These are phyloP conservation scores for Chaitophorus viminalis DNA, from an alignment of 2,888 invertebrate species.

Conservation along the genomic window DNA sequence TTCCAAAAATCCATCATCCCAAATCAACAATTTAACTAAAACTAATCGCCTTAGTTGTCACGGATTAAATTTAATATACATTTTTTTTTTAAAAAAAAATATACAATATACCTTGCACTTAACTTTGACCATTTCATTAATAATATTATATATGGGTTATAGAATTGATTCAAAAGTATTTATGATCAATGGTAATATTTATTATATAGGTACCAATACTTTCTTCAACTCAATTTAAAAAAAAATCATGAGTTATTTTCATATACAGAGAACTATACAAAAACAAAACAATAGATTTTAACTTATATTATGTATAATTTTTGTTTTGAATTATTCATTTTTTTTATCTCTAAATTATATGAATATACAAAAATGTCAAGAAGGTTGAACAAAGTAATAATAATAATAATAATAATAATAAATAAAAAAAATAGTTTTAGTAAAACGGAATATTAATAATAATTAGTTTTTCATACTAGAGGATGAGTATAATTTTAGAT, in stretches of 20 bases:
- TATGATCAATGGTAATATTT: no score
- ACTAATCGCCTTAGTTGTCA: no score
- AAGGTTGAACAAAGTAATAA: conserved; percentile 45
- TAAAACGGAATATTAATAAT: conserved; percentile 42
- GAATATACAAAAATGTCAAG: conserved; percentile 55
- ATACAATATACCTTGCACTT: no score
- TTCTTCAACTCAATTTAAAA: no score
- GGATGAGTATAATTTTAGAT: conserved; percentile 32
- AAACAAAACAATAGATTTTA: not conserved
- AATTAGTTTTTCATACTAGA: conserved; percentile 53
- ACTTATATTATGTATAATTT: conserved; percentile 46
- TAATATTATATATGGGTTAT: no score
- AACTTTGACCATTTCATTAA: no score
- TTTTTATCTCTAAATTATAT: conserved; percentile 36
- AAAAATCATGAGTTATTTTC: not conserved
- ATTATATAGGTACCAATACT: no score
- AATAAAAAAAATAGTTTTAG: conserved; percentile 27
- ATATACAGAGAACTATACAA: not conserved
- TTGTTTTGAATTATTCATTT: conserved; percentile 39
- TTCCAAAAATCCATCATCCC: no score
- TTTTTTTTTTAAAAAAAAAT: no score
- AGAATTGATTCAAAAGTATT: no score
- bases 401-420: conserved; percentile 15
- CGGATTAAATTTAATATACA: no score
- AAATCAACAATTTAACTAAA: no score